Evolutionary conservation across 2,888 invertebrate species (phyloP), one percentile per base, ranked within the genome.

Genomic region (Cerceris rybyensis): DNA sequence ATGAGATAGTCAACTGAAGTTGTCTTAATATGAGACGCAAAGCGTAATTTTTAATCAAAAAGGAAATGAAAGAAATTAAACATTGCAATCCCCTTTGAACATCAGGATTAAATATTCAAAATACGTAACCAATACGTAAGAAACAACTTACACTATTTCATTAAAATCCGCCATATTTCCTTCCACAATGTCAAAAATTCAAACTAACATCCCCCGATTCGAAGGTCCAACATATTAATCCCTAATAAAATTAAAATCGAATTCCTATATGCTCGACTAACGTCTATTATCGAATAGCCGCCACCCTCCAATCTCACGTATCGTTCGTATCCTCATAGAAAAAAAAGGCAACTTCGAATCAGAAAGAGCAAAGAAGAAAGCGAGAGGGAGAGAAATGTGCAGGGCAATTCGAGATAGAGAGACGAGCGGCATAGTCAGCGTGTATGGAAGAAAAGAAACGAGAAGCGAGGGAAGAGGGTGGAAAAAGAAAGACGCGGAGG

Each of bases 221-320:
- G 42, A 11, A 57, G 42, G 42, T 13, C 0, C 1, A 41, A 59
- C 13, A n/a, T 8, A 59, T 28, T 28, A 59, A 42, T 7, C 7
- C 54, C 17, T 57, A 28, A 42, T 6, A 54, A 57, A 70, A 57
- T 16, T n/a, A 2, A 28, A 46, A 8, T 28, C 9, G 16, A 1
- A 13, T 8, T n/a, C 16, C 39, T 14, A 52, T 46, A 52, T 59
- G 41, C 42, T 61, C 63, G 69, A 60, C 60, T 64, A 68, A 78
- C 61, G 75, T 67, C 70, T 74, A 78, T 84, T 84, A 84, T 70
- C 82, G 74, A 70, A 66, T 49, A 64, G 61, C 63, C 49, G 41
- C 70, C 68, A 69, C 11, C 69, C 73, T 39, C 80, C 60, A n/a
- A 52, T 55, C 73, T 75, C 65, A 73, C 67, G 61, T 70, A 83